Evolutionary conservation across 2,797 vertebrate genomes (phyloP).

Genomic region (Fistularia tabacaria): DNA sequence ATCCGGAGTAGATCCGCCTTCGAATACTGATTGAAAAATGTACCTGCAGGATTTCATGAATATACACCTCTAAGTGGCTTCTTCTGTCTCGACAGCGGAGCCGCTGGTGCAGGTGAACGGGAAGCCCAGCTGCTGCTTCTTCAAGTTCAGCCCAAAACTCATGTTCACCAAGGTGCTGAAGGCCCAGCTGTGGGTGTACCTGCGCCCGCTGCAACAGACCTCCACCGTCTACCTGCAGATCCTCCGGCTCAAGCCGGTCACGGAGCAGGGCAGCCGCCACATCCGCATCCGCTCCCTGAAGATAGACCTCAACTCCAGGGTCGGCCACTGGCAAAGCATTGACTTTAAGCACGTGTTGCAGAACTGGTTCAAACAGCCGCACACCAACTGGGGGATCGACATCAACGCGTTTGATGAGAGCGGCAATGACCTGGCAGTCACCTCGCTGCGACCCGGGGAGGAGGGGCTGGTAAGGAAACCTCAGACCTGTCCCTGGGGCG

Average conservation of each 20-base stretch:
- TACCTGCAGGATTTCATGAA: too few species aligned
- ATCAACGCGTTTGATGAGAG: slow-evolving; percentile 97
- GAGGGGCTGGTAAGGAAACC: slow-evolving; percentile 94
- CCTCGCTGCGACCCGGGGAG: slow-evolving; percentile 90
- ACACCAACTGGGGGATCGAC: slow-evolving; percentile 99
- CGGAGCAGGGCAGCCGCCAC: slow-evolving; percentile 91
- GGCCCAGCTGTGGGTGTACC: slow-evolving; percentile 98
- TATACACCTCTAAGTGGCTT: neutral
- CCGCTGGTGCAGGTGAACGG: slow-evolving; percentile 93
- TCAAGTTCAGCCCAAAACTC: slow-evolving; percentile 98
- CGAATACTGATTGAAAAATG: too few species aligned
- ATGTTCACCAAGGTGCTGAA: slow-evolving; percentile 99
- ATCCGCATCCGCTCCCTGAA: slow-evolving; percentile 97
- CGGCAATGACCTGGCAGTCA: slow-evolving; percentile 95
- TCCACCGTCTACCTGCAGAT: slow-evolving; percentile 98
- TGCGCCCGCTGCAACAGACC: slow-evolving; percentile 91
- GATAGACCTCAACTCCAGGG: slow-evolving; percentile 91
- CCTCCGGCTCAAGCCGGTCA: slow-evolving; percentile 92
- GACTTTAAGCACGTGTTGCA: slow-evolving; percentile 99
- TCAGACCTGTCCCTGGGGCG: slow-evolving; percentile 69
- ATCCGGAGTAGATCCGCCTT: too few species aligned
- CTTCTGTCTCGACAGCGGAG: slow-evolving; percentile 77
- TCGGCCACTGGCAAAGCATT: slow-evolving; percentile 98
- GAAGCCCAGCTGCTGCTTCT: slow-evolving; percentile 96
- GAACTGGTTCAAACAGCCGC: slow-evolving; percentile 99